Conservation (phyloP, 2,888 invertebrate genomes). For the Luperina testacea region DNA sequence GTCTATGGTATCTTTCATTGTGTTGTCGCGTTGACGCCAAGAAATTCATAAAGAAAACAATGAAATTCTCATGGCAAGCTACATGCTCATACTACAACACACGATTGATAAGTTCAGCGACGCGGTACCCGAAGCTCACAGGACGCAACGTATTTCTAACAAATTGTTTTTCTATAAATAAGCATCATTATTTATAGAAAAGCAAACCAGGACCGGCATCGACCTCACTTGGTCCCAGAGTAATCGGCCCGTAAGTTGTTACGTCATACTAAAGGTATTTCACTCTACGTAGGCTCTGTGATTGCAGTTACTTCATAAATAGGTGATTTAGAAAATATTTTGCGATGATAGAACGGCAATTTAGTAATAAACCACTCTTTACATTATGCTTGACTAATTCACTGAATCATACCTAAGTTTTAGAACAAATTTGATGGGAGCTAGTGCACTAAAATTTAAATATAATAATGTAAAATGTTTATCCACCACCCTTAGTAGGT, state of each 20-base stretch:
- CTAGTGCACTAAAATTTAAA: not conserved
- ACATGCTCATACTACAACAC: slow-evolving; percentile 2
- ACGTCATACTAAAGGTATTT: slow-evolving; percentile 7
- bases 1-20: slow-evolving; percentile 31
- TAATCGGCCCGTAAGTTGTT: slow-evolving; percentile 6
- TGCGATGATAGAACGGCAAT: not conserved
- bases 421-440: not conserved
- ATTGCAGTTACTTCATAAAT: not conserved
- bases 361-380: slow-evolving; percentile 4
- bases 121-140: slow-evolving; percentile 1
- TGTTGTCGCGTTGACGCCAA: slow-evolving; percentile 1
- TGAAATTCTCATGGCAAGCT: not conserved
- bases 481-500: not conserved
- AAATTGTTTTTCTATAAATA: slow-evolving; percentile 26
- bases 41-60: slow-evolving; percentile 7
- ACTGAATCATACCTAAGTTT: not conserved
- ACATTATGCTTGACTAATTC: not conserved
- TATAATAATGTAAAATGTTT: not conserved
- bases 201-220: not conserved
- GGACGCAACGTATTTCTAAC: slow-evolving; percentile 19
- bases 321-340: not conserved
- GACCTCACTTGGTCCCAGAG: not conserved
- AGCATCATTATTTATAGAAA: slow-evolving; percentile 11
- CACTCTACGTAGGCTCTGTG: not conserved
- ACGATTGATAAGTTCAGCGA: slow-evolving; percentile 5